phyloP scores from a whole-genome alignment of 2,888 invertebrate genomes.

The Melieria picta region DNA sequence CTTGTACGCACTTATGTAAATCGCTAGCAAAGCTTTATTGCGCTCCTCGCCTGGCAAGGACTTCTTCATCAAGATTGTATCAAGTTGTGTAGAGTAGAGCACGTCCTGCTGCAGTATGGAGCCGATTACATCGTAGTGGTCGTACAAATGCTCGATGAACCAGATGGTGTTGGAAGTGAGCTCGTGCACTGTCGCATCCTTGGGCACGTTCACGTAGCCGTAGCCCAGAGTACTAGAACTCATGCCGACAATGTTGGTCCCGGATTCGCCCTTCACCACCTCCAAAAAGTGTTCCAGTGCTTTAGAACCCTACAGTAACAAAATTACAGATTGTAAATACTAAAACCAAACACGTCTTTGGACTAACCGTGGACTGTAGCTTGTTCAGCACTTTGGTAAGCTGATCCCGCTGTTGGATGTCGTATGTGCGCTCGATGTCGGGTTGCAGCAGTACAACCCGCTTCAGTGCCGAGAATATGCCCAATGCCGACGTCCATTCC shows the following conservation, averaged over 20 bases:
- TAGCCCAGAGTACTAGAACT: conserved; percentile 58
- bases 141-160: conserved; percentile 86
- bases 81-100: conserved; percentile 69
- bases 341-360: conserved; percentile 41
- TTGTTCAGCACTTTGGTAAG: conserved; percentile 79
- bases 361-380: conserved; percentile 76
- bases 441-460: conserved; percentile 80
- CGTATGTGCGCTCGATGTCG: conserved; percentile 82
- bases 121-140: conserved; percentile 79
- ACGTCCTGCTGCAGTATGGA: conserved; percentile 73
- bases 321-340: background rate
- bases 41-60: conserved; percentile 67
- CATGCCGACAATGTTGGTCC: conserved; percentile 75
- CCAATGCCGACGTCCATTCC: conserved; percentile 82
- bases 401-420: conserved; percentile 75
- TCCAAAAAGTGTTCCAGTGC: conserved; percentile 94
- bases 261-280: conserved; percentile 80
- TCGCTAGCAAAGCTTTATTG: conserved; percentile 76
- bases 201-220: conserved; percentile 70
- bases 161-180: conserved; percentile 93
- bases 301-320: conserved; percentile 77
- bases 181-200: conserved; percentile 98
- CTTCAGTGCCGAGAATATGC: conserved; percentile 84
- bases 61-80: conserved; percentile 68
- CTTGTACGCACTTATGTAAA: conserved; percentile 78